These are phyloP conservation scores for Xestobium rufovillosum DNA, from an alignment of 2,888 invertebrate genomes.

Conservation along the genomic window DNA sequence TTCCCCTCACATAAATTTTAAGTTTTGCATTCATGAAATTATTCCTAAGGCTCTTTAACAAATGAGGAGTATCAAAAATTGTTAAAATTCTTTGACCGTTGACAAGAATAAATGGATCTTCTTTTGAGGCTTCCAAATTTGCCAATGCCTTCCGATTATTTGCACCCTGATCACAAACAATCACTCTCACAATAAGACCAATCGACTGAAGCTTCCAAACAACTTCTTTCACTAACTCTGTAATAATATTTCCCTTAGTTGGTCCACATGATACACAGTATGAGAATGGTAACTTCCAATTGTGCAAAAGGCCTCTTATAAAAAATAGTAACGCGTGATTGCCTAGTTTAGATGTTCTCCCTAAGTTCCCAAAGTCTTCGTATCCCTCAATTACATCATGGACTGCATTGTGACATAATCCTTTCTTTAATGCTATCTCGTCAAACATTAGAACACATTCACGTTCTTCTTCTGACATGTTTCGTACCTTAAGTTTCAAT, in stretches of 20 bases:
- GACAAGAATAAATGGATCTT: slow-evolving; percentile 13
- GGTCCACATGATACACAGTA: slow-evolving; percentile 16
- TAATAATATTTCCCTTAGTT: slow-evolving; percentile 12
- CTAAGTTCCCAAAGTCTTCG: no score
- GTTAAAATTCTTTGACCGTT: slow-evolving; percentile 13
- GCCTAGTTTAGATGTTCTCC: no score
- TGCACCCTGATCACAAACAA: no score
- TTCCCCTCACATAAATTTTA: slow-evolving; percentile 5
- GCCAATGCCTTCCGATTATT: slow-evolving; percentile 14
- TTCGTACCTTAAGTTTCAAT: no score
- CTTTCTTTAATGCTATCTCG: no score
- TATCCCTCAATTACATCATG: no score
- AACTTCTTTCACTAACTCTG: slow-evolving; percentile 11
- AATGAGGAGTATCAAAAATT: no score
- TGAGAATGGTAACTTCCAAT: slow-evolving; percentile 16
- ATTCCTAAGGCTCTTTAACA: no score
- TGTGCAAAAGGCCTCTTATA: slow-evolving; percentile 14
- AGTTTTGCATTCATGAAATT: slow-evolving; percentile 11
- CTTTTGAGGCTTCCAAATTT: slow-evolving; percentile 13
- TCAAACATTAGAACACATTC: no score
- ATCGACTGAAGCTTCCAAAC: slow-evolving; percentile 8
- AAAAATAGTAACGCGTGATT: slow-evolving; percentile 15
- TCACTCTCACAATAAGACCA: slow-evolving; percentile 16
- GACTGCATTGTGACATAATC: no score
- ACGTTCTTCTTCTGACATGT: no score